Percentiles rank a stretch among this genome's conserved stretches.
phyloP scores from a whole-genome alignment of 2,113 vertebrate species.

The Halichoeres trimaculatus region DNA sequence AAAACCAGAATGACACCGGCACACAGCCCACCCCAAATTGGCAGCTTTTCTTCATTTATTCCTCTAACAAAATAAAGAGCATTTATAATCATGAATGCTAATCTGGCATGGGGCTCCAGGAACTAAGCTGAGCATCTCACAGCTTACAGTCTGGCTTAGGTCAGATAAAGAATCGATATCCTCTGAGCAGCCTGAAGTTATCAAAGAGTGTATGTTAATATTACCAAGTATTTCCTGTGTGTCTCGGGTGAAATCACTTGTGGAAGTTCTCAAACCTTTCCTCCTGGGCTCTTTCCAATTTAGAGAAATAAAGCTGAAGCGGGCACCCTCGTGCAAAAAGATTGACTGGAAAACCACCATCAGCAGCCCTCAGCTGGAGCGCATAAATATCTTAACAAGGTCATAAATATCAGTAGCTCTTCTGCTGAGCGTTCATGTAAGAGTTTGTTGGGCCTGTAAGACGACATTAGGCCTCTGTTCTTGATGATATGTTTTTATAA shows the following conservation, averaged over 20 bases:
- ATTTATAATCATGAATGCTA: not conserved
- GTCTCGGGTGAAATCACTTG: not conserved
- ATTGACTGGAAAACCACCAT: conserved; percentile 10
- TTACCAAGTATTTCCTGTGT: not conserved
- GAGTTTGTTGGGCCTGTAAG: conserved; percentile 32
- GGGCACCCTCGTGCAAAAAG: not conserved
- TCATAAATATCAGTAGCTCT: conserved; percentile 32
- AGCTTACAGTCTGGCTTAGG: not conserved
- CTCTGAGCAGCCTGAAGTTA: not conserved
- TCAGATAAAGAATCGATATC: not conserved
- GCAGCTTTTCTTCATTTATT: not conserved
- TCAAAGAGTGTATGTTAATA: not conserved
- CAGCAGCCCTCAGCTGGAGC: conserved; percentile 7
- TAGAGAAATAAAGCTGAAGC: not conserved
- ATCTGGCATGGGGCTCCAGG: not conserved
- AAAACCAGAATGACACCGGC: no score
- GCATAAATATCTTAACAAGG: conserved; percentile 22
- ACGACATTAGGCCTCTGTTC: conserved; percentile 7
- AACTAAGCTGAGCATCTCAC: not conserved
- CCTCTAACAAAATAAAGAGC: not conserved
- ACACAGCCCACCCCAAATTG: no score
- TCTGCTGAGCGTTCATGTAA: conserved; percentile 30
- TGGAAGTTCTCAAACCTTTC: not conserved
- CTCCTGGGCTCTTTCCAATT: not conserved
- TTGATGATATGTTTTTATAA: conserved; percentile 35